phyloP scores from a whole-genome alignment of 64 coral and sea anemone species.

The Exaiptasia diaphana region DNA sequence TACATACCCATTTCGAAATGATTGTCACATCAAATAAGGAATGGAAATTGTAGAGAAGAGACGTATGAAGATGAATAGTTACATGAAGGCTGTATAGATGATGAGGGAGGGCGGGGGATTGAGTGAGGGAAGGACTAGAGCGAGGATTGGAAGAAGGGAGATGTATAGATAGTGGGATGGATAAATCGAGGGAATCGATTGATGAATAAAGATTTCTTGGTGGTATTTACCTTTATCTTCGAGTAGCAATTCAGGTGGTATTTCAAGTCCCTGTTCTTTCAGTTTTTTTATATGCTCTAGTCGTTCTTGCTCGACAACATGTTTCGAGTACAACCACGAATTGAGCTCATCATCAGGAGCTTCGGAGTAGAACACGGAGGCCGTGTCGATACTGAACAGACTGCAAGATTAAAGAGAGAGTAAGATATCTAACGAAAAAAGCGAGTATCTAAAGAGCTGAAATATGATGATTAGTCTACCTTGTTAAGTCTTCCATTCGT shows the following conservation, averaged over 20 bases:
- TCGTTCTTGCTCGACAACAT: conserved; percentile 68
- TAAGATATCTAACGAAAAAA: neutral
- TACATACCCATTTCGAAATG: too few species aligned
- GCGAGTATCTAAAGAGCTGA: neutral
- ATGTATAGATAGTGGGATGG: too few species aligned
- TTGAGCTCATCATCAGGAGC: conserved; percentile 74
- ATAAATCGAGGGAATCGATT: too few species aligned
- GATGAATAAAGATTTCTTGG: too few species aligned
- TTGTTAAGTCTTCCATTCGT: conserved; percentile 62
- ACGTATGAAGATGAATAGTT: too few species aligned
- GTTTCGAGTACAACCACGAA: conserved; percentile 91
- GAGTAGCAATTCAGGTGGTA: conserved; percentile 39
- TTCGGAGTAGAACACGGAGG: conserved; percentile 57
- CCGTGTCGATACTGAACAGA: conserved; percentile 69
- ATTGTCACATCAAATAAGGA: too few species aligned
- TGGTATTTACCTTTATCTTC: conserved; percentile 73
- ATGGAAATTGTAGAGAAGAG: too few species aligned
- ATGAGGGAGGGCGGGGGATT: too few species aligned
- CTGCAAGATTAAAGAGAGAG: conserved; percentile 14
- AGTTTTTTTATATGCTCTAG: conserved; percentile 61
- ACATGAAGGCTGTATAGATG: too few species aligned
- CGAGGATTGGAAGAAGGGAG: too few species aligned
- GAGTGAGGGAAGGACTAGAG: too few species aligned
- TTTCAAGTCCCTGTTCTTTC: conserved; percentile 45
- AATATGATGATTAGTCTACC: too few species aligned